phyloP scores from a whole-genome alignment of 2,113 vertebrate species.

The Psammodynastes pulverulentus region DNA sequence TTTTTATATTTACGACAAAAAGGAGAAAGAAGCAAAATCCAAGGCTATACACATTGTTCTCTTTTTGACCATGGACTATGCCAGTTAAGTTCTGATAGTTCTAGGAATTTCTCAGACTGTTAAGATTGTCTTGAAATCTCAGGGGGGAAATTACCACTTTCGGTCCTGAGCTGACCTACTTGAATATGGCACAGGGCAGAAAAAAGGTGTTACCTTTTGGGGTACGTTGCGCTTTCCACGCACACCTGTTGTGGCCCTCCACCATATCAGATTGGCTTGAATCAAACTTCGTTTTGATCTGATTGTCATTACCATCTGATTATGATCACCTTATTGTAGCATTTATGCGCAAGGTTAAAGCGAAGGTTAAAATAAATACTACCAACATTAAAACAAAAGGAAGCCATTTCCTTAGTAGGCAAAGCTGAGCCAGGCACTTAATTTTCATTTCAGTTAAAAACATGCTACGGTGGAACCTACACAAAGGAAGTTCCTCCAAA shows the following conservation, averaged over 20 bases:
- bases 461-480: conserved; percentile 37
- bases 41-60: conserved; percentile 63
- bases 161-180: conserved; percentile 42
- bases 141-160: conserved; percentile 55
- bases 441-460: conserved; percentile 56
- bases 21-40: conserved; percentile 61
- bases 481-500: conserved; percentile 26
- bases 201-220: conserved; percentile 4
- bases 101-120: conserved; percentile 67
- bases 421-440: conserved; percentile 53
- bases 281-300: conserved; percentile 6
- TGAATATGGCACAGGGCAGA: conserved; percentile 39
- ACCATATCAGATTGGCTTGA: conserved; percentile 16
- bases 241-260: not conserved
- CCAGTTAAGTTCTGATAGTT: conserved; percentile 55
- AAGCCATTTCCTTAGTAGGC: conserved; percentile 40
- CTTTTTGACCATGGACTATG: conserved; percentile 54
- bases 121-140: conserved; percentile 63
- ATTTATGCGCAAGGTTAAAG: conserved; percentile 1
- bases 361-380: not conserved
- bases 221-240: not conserved
- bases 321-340: conserved; percentile 3
- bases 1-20: conserved; percentile 59
- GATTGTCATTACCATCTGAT: not conserved
- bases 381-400: conserved; percentile 21